Evolutionary conservation across 2,113 vertebrate genomes (phyloP), one percentile per base, ranked within the genome.

Genomic region (Forbesichthys papilliferus): DNA sequence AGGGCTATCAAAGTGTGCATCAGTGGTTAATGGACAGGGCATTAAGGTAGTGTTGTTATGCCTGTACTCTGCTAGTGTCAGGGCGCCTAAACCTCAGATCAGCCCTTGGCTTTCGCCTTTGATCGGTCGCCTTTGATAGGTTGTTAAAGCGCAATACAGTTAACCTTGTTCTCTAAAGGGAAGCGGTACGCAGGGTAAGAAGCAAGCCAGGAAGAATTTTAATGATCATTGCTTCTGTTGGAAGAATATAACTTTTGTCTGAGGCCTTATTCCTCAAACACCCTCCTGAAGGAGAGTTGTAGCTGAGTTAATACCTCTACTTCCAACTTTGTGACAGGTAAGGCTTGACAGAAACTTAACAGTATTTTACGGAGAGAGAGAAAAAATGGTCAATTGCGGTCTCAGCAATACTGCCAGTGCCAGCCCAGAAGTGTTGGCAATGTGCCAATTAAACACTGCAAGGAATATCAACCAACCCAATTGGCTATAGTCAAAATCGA

Each of bases 91-190:
- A 58, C 56, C 70, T 76, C 59, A 73, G 64, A 78, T 60, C n/a
- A 57, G 56, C 64, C 63, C 66, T 47, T 8, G 33, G 51, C 18
- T 64, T 76, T 54, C 75, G 48, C 69, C 62, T 69, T 47, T 56
- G 64, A 74, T 58, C 16, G 14, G 46, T n/a, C 27, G 27, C 10
- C 56, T 73, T 69, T 71, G 64, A 69, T 47, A 49, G 54, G 3
- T 55, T 12, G 47, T 61, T 58, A 63, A 75, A 4, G 64, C 36
- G 63, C 42, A 20, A 16, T 47, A 51, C 9, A 18, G 61, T 81
- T 71, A 65, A 81, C 66, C 56, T 58, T 11, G 58, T 64, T 61
- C 61, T 14, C 55, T 55, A 4, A 5, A 52, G 33, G 60, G n/a
- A 55, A 16, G 18, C 9, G 62, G 49, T 3, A 11, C 7, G 8